phyloP scores from a whole-genome alignment of 2,113 vertebrate species.

The Eclectus roratus region DNA sequence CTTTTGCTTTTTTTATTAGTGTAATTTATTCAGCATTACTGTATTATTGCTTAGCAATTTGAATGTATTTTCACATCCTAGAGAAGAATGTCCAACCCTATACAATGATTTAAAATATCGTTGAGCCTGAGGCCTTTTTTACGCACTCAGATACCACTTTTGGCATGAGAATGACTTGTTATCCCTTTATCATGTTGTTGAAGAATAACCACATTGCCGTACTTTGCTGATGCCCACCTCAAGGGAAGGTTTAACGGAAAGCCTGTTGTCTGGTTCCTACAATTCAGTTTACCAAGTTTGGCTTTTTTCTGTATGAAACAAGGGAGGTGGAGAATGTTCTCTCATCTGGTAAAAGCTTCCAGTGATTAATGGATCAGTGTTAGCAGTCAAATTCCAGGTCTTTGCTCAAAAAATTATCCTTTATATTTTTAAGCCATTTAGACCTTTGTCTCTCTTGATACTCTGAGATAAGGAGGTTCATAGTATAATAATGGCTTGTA shows the following conservation, averaged over 20 bases:
- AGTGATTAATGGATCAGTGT: neutral
- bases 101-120: neutral
- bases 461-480: neutral
- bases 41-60: neutral
- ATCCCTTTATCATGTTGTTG: neutral
- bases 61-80: neutral
- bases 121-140: neutral
- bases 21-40: neutral
- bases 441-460: neutral
- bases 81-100: neutral
- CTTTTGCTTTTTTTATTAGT: neutral
- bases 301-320: neutral
- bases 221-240: neutral
- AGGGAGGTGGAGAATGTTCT: neutral
- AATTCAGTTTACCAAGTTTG: neutral
- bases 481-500: neutral
- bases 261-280: neutral
- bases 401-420: neutral
- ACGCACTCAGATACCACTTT: neutral
- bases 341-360: neutral
- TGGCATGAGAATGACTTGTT: neutral
- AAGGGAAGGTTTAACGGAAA: neutral
- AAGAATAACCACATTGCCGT: neutral
- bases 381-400: neutral
- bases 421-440: neutral